Evolutionary conservation across 2,888 invertebrate genomes (phyloP).

Genomic region (Lobophora halterata): DNA sequence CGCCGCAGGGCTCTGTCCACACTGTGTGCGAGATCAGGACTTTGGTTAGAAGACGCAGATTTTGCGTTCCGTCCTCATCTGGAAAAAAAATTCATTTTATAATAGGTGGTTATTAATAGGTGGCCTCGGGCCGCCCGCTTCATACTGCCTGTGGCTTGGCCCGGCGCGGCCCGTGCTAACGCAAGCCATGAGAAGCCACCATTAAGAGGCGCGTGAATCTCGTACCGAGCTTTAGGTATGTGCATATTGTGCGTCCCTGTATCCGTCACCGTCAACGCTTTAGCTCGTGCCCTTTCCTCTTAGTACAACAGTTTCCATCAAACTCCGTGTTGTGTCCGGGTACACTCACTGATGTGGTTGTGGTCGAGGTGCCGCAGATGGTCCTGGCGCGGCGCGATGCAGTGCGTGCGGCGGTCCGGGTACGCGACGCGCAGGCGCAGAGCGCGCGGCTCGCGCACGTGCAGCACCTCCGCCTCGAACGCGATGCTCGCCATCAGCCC

Average conservation of each 20-base stretch:
- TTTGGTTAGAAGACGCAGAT: constrained; percentile 89
- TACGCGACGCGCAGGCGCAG: constrained; percentile 93
- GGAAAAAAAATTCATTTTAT: constrained; percentile 29
- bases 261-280: no score
- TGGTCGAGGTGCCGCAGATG: constrained; percentile 88
- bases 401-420: constrained; percentile 94
- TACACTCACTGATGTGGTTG: constrained; percentile 63
- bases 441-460: constrained; percentile 86
- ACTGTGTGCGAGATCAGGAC: constrained; percentile 95
- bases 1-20: constrained; percentile 95
- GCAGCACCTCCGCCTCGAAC: constrained; percentile 91
- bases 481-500: constrained; percentile 94
- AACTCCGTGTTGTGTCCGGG: no score
- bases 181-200: no score
- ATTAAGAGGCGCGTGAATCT: no score
- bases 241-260: no score
- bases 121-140: no score
- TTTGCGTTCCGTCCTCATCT: constrained; percentile 79
- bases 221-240: no score
- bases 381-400: constrained; percentile 88
- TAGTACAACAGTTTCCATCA: no score
- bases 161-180: no score
- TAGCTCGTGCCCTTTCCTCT: no score
- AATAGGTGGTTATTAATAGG: background rate
- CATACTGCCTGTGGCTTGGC: no score